Conservation (phyloP, 2,888 invertebrate species). For the Stenoptilia bipunctidactyla region DNA sequence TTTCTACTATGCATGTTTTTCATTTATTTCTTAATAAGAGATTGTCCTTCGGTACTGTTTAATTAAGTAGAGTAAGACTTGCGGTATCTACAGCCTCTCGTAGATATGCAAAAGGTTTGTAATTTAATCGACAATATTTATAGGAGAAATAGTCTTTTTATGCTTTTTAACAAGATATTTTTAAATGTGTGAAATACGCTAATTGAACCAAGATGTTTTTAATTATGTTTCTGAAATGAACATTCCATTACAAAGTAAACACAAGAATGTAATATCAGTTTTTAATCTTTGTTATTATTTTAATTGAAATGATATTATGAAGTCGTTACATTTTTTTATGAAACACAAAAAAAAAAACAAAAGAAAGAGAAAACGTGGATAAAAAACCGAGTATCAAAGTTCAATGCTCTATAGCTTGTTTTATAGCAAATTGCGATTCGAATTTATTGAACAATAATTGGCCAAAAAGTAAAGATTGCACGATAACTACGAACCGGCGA, state of each 20-base stretch:
- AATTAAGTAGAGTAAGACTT: slow-evolving; percentile 33
- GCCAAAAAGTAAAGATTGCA: not conserved
- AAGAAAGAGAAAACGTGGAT: not conserved
- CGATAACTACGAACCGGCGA: too few relatives aligned
- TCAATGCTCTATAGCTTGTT: not conserved
- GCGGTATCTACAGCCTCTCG: slow-evolving; percentile 12
- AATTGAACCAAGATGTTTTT: slow-evolving; percentile 15
- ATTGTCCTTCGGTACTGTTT: slow-evolving; percentile 36
- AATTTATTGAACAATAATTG: not conserved
- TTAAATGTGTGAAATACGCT: slow-evolving; percentile 22
- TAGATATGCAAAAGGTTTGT: slow-evolving; percentile 36
- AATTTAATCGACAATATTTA: slow-evolving; percentile 51
- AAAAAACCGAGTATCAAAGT: not conserved
- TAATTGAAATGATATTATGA: too few relatives aligned
- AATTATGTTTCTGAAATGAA: slow-evolving; percentile 2
- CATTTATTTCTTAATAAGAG: slow-evolving; percentile 59
- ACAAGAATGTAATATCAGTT: too few relatives aligned
- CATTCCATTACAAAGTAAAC: slow-evolving; percentile 10
- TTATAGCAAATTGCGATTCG: not conserved
- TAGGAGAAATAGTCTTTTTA: slow-evolving; percentile 34
- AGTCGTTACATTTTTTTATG: too few relatives aligned
- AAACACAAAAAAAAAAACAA: too few relatives aligned
- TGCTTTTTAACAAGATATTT: slow-evolving; percentile 28
- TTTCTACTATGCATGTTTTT: slow-evolving; percentile 37
- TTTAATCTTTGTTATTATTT: too few relatives aligned